Percentiles rank a stretch among this genome's conserved stretches.
Evolutionary conservation across 2,888 invertebrate genomes (phyloP).

Genomic region (Neria commutata): DNA sequence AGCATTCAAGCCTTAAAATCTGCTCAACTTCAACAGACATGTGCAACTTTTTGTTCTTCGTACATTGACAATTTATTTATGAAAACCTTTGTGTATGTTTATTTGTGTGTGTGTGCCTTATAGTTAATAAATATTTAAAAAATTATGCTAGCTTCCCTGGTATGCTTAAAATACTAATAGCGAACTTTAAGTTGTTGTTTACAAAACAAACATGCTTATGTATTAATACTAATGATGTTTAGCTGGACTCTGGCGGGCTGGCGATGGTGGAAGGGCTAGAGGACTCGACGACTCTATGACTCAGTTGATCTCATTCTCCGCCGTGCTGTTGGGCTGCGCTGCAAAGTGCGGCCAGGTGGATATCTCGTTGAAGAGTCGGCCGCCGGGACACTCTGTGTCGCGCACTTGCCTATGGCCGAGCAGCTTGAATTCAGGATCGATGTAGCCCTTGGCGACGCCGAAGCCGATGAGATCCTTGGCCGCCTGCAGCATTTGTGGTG

Average conservation of each 20-base stretch:
- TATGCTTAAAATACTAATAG: slow-evolving; percentile 13
- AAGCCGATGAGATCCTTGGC: slow-evolving; percentile 67
- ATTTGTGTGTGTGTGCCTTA: too few species aligned
- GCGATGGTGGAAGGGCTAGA: too few species aligned
- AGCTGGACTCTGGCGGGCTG: too few species aligned
- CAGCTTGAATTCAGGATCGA: slow-evolving; percentile 67
- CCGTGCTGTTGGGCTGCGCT: slow-evolving; percentile 49
- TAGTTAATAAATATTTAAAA: neutral
- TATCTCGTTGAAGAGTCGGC: slow-evolving; percentile 67
- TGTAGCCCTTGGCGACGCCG: slow-evolving; percentile 69
- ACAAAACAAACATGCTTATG: neutral
- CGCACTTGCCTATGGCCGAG: slow-evolving; percentile 70
- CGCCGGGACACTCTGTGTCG: slow-evolving; percentile 74
- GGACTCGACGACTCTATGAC: neutral
- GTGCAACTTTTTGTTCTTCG: too few species aligned
- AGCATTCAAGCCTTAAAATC: too few species aligned
- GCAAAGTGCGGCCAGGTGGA: slow-evolving; percentile 68
- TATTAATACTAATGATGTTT: neutral
- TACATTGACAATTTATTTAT: too few species aligned
- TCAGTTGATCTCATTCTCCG: slow-evolving; percentile 34
- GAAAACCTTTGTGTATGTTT: too few species aligned
- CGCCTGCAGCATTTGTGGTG: slow-evolving; percentile 66
- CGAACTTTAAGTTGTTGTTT: slow-evolving; percentile 11
- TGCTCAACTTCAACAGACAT: too few species aligned
- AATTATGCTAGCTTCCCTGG: neutral